These are phyloP conservation scores for Melanotaenia trifasciata DNA, from an alignment of 2,797 vertebrate genomes.

Conservation along the genomic window DNA sequence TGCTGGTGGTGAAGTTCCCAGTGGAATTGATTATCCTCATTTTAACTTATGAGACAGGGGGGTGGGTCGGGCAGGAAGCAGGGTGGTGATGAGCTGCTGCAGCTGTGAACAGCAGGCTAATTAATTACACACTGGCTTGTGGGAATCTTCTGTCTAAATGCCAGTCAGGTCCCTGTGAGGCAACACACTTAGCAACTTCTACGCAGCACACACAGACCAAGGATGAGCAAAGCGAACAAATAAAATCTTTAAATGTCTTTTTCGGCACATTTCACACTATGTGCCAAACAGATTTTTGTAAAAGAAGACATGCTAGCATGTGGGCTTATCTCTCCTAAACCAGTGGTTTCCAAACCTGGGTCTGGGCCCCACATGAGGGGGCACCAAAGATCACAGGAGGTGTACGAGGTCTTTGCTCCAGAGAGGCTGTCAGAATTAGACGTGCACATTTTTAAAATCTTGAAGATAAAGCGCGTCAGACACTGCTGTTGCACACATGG, in stretches of 20 bases:
- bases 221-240: background rate
- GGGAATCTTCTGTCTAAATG: slow-evolving; percentile 77
- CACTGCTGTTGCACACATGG: no score
- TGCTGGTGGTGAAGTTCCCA: slow-evolving; percentile 73
- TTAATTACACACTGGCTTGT: slow-evolving; percentile 75
- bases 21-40: slow-evolving; percentile 83
- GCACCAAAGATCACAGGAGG: no score
- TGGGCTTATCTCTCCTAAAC: background rate
- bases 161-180: slow-evolving; percentile 71
- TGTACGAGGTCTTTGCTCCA: no score
- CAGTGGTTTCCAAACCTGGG: background rate
- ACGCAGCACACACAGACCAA: slow-evolving; percentile 6
- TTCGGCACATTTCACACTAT: background rate
- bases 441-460: no score
- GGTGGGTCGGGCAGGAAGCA: slow-evolving; percentile 58
- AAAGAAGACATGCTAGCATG: background rate
- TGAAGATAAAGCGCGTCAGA: no score
- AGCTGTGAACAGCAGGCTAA: slow-evolving; percentile 79
- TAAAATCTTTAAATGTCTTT: no score
- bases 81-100: slow-evolving; percentile 49
- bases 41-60: slow-evolving; percentile 71
- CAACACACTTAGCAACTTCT: slow-evolving; percentile 66
- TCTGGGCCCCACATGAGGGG: no score
- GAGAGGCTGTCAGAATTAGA: no score
- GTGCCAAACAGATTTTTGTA: no score